phyloP scores from a whole-genome alignment of 2,113 vertebrate species.

The Microcebus griseorufus region DNA sequence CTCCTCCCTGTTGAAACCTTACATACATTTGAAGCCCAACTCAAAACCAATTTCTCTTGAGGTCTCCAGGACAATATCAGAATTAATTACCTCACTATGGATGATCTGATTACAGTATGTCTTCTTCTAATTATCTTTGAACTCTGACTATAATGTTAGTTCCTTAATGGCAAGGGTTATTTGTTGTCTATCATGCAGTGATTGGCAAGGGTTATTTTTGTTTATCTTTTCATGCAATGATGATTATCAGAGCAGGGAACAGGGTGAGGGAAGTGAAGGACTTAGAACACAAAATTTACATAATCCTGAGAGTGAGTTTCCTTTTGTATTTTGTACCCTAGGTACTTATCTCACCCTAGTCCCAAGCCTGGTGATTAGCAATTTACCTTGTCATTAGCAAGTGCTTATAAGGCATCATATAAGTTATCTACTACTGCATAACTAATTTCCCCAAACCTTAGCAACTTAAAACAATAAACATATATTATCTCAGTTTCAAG shows the following conservation, averaged over 20 bases:
- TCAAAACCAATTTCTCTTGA: neutral
- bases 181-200: neutral
- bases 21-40: neutral
- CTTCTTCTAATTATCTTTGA: neutral
- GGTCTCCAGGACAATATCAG: neutral
- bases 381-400: neutral
- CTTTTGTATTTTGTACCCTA: neutral
- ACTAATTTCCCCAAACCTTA: neutral
- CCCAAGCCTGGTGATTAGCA: neutral
- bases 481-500: neutral
- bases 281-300: neutral
- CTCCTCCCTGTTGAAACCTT: neutral
- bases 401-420: neutral
- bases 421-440: neutral
- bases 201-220: neutral
- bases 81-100: neutral
- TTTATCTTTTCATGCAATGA: neutral
- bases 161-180: neutral
- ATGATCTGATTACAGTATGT: neutral
- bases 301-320: neutral
- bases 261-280: neutral
- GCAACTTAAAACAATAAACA: neutral
- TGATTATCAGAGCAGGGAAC: neutral
- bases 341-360: neutral
- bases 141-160: neutral